phyloP scores from a whole-genome alignment of 2,113 vertebrate species.

The Notechis scutatus region DNA sequence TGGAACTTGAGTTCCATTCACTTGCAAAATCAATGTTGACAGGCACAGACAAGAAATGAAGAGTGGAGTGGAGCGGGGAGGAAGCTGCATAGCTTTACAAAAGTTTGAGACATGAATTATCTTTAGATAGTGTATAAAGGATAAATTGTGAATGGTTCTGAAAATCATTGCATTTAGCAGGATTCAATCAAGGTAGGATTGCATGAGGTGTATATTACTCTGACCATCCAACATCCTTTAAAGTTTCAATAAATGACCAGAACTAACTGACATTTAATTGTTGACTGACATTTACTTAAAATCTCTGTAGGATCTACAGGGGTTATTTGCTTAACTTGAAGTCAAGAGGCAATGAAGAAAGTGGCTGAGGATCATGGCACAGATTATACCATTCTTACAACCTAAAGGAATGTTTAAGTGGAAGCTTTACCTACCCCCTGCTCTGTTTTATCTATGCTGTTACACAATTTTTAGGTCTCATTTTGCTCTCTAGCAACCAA shows the following conservation, averaged over 20 bases:
- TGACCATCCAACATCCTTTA: not conserved
- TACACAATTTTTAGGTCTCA: not conserved
- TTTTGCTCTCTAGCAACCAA: not conserved
- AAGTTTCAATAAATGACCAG: not conserved
- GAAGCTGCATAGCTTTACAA: constrained; percentile 24
- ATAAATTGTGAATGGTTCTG: constrained; percentile 30
- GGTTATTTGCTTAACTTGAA: not conserved
- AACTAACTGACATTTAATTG: not conserved
- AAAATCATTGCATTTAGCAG: not conserved
- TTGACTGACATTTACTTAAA: not conserved
- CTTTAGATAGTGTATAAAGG: constrained; percentile 22
- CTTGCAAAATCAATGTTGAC: constrained; percentile 48
- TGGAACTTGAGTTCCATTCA: constrained; percentile 45
- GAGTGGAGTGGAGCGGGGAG: not conserved
- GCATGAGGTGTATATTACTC: not conserved
- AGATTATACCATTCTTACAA: not conserved
- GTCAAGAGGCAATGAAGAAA: not conserved
- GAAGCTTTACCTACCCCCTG: not conserved
- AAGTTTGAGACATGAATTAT: constrained; percentile 25
- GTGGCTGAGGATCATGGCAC: not conserved
- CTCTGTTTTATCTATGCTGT: not conserved
- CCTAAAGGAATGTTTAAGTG: not conserved
- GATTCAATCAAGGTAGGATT: constrained; percentile 33
- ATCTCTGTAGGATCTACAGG: not conserved
- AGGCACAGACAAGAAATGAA: constrained; percentile 45